Conservation (phyloP, 2,888 invertebrate species). For the Thalpophila matura region DNA sequence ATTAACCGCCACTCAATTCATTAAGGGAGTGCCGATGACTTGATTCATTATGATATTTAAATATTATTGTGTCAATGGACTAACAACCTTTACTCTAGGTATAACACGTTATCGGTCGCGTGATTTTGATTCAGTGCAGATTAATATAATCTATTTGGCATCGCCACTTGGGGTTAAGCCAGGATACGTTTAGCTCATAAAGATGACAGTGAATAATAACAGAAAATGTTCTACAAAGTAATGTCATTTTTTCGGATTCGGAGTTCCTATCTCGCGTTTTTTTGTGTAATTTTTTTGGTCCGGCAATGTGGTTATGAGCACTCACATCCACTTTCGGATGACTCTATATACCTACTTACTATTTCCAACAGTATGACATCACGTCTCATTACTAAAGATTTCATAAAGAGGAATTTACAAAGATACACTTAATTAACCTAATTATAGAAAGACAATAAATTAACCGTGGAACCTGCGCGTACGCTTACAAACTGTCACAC, state of each 20-base stretch:
- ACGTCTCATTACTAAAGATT: too few species aligned
- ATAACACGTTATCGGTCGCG: slow-evolving; percentile 26
- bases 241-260: not conserved
- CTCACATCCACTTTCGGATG: too few species aligned
- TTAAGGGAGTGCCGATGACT: slow-evolving; percentile 40
- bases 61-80: slow-evolving; percentile 42
- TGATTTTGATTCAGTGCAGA: slow-evolving; percentile 27
- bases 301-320: too few species aligned
- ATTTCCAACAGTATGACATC: too few species aligned
- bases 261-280: too few species aligned
- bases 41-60: slow-evolving; percentile 39
- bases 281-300: too few species aligned
- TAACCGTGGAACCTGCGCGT: slow-evolving; percentile 8
- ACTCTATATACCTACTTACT: too few species aligned
- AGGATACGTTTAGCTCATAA: slow-evolving; percentile 32
- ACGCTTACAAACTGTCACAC: not conserved
- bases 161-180: slow-evolving; percentile 37
- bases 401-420: too few species aligned
- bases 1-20: slow-evolving; percentile 24
- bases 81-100: slow-evolving; percentile 26
- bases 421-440: slow-evolving; percentile 5
- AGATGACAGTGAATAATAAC: not conserved
- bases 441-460: slow-evolving; percentile 29
- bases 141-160: slow-evolving; percentile 28
- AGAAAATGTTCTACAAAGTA: not conserved